Evolutionary conservation across 1,140 invertebrate genomes (phyloP).

Genomic region (Arctopsyche grandis): DNA sequence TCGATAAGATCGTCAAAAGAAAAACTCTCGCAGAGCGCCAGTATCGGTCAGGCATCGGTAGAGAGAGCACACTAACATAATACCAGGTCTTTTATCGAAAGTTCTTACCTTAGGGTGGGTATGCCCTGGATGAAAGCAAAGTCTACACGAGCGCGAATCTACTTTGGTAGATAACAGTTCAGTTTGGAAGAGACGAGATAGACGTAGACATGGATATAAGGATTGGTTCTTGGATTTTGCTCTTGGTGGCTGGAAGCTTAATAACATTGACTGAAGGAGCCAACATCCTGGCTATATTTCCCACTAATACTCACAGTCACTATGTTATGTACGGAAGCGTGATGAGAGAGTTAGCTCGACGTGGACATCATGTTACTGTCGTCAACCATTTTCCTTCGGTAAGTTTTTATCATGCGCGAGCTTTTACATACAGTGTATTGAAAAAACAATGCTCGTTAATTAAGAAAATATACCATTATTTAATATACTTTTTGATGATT

Average conservation of each 20-base stretch:
- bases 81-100: background rate
- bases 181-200: background rate
- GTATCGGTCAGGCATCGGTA: background rate
- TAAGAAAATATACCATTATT: too few species aligned
- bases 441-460: too few species aligned
- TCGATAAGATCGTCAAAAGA: constrained; percentile 22
- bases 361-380: constrained; percentile 76
- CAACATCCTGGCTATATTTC: constrained; percentile 61
- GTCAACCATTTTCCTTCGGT: constrained; percentile 71
- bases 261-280: constrained; percentile 52
- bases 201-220: background rate
- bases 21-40: background rate
- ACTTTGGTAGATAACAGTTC: background rate
- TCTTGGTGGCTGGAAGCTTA: background rate
- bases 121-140: background rate
- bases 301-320: constrained; percentile 65
- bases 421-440: too few species aligned
- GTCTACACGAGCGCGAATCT: background rate
- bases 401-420: constrained; percentile 51
- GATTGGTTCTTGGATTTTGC: background rate
- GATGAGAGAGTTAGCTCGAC: constrained; percentile 69
- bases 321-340: constrained; percentile 67
- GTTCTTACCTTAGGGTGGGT: background rate
- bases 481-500: too few species aligned
- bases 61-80: background rate